phyloP scores from a whole-genome alignment of 2,113 vertebrate species.

The Platycercus adscitus region DNA sequence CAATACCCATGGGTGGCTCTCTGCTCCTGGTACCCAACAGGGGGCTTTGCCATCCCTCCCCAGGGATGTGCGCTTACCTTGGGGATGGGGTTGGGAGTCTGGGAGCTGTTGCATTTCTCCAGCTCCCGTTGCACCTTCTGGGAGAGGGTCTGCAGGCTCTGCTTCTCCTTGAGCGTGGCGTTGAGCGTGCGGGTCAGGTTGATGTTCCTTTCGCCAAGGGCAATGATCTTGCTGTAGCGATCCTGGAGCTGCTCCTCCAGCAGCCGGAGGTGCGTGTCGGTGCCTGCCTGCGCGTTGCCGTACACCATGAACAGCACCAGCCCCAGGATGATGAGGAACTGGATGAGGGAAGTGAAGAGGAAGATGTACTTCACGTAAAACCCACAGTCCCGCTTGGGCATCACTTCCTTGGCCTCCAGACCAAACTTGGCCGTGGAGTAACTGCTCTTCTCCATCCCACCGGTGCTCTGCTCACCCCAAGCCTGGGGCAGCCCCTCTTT shows the following conservation, averaged over 20 bases:
- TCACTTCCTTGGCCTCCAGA: conserved; percentile 70
- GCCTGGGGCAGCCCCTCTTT: background rate
- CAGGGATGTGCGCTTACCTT: background rate
- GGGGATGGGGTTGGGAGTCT: background rate
- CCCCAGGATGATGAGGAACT: conserved; percentile 92
- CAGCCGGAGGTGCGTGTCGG: conserved; percentile 78
- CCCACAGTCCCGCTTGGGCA: conserved; percentile 65
- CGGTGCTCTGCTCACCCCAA: fast-evolving
- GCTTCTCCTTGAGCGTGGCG: conserved; percentile 36
- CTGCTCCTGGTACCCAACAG: background rate
- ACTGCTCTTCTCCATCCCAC: conserved; percentile 81
- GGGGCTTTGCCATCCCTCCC: background rate
- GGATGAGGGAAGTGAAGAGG: conserved; percentile 91
- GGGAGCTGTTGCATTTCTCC: conserved; percentile 70
- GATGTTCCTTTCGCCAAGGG: conserved; percentile 56
- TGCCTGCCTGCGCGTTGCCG: conserved; percentile 82
- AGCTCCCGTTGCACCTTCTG: conserved; percentile 9
- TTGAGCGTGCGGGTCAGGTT: conserved; percentile 76
- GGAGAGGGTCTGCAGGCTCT: background rate
- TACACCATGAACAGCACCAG: conserved; percentile 95
- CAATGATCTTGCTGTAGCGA: conserved; percentile 58
- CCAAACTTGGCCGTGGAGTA: conserved; percentile 80
- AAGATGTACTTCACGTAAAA: conserved; percentile 89
- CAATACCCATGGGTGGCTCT: background rate
- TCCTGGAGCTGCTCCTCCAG: conserved; percentile 73